Evolutionary conservation across 2,113 vertebrate genomes (phyloP), one percentile per base, ranked within the genome.

Genomic region (Centropristis striata): DNA sequence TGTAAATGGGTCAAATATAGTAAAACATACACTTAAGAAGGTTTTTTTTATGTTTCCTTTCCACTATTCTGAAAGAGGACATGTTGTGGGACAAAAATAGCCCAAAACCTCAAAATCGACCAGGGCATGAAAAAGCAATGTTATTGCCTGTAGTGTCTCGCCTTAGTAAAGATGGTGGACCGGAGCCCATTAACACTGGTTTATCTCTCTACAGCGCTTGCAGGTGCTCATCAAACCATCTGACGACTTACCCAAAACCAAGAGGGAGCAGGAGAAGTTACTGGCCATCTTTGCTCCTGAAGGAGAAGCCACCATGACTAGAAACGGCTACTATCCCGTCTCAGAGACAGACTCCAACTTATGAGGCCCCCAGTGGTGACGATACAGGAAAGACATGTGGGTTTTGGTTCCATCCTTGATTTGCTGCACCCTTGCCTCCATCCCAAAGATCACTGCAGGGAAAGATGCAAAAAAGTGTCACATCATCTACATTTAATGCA

Each of bases 181-280:
- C 47, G 8, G 39, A 49, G 1, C 39, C 18, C 0, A 15, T 36
- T 60, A 11, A 36, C 44, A 3, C 2, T 55, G 14, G 1, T 72
- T 64, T 59, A 13, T 78, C 23, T 73, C 16, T 54, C 12, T n/a
- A 23, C 86, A 95, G 94, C 92, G 94, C 49, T 60, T 95, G 50
- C 81, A 78, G 61, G 28, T 91, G 53, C 93, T 94, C n/a, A 92
- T 71, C 83, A 91, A 65, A 13, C 93, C 95, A 2, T 94, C 90
- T 1, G 89, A 90, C 11, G 85, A 90, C n/a, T 86, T 95, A 70
- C 94, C 94, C 80, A 95, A 93, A 88, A 94, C 92, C 63, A 95
- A 90, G 71, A 84, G 92, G 72, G 95, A 95, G 78, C 93, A 95
- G 75, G 94, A 93, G 85, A 89, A 59, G 51, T 61, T 95, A 53